Conservation (phyloP, 2,888 invertebrate species). For the Scaptomyza reducta region DNA sequence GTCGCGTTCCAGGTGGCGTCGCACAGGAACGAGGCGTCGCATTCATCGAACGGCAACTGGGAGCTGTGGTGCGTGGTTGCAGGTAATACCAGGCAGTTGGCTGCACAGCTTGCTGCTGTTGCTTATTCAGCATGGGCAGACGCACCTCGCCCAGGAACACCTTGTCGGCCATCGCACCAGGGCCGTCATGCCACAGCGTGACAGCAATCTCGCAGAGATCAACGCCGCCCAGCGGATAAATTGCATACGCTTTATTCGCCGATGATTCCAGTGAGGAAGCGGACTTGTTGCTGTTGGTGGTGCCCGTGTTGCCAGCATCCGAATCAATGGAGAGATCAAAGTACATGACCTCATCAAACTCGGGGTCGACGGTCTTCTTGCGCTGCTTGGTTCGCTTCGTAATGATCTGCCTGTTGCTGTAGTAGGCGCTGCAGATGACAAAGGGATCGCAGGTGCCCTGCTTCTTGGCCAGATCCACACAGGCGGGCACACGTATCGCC, state of each 20-base stretch:
- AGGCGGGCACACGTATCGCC: slow-evolving; percentile 90
- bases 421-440: slow-evolving; percentile 91
- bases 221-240: slow-evolving; percentile 86
- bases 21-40: slow-evolving; percentile 86
- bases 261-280: slow-evolving; percentile 64
- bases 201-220: slow-evolving; percentile 93
- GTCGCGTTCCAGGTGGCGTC: slow-evolving; percentile 90
- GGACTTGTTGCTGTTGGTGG: slow-evolving; percentile 75
- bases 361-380: slow-evolving; percentile 95
- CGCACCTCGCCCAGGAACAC: slow-evolving; percentile 95
- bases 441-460: slow-evolving; percentile 96
- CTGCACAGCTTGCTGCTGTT: slow-evolving; percentile 86
- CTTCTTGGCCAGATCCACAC: slow-evolving; percentile 94
- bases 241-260: slow-evolving; percentile 85
- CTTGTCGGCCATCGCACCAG: slow-evolving; percentile 88
- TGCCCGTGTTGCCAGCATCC: slow-evolving; percentile 82
- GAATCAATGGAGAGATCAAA: slow-evolving; percentile 89
- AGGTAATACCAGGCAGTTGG: slow-evolving; percentile 91
- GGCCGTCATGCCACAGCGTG: slow-evolving; percentile 93
- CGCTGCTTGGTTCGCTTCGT: slow-evolving; percentile 92
- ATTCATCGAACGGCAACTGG: slow-evolving; percentile 86
- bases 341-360: slow-evolving; percentile 94
- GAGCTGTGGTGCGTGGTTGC: slow-evolving; percentile 86
- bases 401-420: slow-evolving; percentile 92
- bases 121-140: slow-evolving; percentile 89